phyloP scores from a whole-genome alignment of 2,113 vertebrate genomes.

The Tragelaphus strepsiceros region DNA sequence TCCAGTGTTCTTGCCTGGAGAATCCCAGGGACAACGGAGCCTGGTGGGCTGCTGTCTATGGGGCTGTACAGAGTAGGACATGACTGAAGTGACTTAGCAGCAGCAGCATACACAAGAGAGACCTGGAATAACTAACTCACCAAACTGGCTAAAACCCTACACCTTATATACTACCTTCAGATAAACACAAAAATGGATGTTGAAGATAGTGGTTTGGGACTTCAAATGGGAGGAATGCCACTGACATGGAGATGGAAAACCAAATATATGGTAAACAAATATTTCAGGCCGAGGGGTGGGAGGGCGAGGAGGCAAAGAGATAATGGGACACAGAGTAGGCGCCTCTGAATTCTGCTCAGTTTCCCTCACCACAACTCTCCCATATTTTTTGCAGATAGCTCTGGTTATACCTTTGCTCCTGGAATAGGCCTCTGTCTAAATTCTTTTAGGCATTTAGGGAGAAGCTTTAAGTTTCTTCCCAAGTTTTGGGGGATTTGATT shows the following conservation, averaged over 20 bases:
- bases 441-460: background rate
- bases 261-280: background rate
- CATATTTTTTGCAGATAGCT: background rate
- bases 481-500: background rate
- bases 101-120: too few relatives aligned
- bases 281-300: background rate
- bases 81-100: too few relatives aligned
- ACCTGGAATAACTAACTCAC: background rate
- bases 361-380: background rate
- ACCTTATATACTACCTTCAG: background rate
- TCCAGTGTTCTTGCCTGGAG: too few relatives aligned
- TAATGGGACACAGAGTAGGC: too few relatives aligned
- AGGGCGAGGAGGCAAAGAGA: accelerated
- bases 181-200: background rate
- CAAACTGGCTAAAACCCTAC: background rate
- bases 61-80: accelerated
- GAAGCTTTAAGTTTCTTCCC: background rate
- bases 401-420: background rate
- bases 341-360: background rate
- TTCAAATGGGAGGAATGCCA: background rate
- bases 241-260: background rate
- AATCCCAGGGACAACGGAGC: too few relatives aligned
- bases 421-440: background rate
- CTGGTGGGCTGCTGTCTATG: too few relatives aligned
- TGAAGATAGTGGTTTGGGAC: background rate